phyloP scores from a whole-genome alignment of 2,888 invertebrate species.

The Willowsia nigromaculata region DNA sequence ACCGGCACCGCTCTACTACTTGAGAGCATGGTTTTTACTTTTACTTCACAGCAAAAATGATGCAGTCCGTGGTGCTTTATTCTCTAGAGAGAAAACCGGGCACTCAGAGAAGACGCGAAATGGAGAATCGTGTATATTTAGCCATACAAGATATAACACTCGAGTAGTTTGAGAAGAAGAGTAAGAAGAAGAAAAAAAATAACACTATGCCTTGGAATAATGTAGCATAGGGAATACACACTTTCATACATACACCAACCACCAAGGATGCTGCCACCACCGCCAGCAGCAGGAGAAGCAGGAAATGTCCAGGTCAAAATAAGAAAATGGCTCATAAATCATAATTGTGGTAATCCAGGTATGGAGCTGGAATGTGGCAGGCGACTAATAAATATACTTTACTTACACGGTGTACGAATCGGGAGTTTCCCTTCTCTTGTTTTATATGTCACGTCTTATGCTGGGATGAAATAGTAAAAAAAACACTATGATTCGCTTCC shows the following conservation, averaged over 20 bases:
- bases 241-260: background rate
- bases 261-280: background rate
- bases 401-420: constrained; percentile 51
- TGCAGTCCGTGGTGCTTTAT: constrained; percentile 70
- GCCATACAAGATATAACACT: constrained; percentile 39
- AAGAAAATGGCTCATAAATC: constrained; percentile 70
- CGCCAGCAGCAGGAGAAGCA: constrained; percentile 34
- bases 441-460: constrained; percentile 63
- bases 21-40: constrained; percentile 37
- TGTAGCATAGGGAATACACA: constrained; percentile 65
- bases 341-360: constrained; percentile 72
- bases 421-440: constrained; percentile 13
- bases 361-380: constrained; percentile 68
- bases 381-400: constrained; percentile 71
- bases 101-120: constrained; percentile 67
- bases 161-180: constrained; percentile 8
- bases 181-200: background rate
- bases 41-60: constrained; percentile 55
- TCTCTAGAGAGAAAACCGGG: constrained; percentile 68
- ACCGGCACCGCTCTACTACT: background rate
- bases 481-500: constrained; percentile 37
- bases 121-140: constrained; percentile 68
- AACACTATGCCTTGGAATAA: constrained; percentile 24
- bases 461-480: constrained; percentile 59
- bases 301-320: constrained; percentile 72